Conservation (phyloP, 2,797 vertebrate species). For the Novumbra hubbsi region DNA sequence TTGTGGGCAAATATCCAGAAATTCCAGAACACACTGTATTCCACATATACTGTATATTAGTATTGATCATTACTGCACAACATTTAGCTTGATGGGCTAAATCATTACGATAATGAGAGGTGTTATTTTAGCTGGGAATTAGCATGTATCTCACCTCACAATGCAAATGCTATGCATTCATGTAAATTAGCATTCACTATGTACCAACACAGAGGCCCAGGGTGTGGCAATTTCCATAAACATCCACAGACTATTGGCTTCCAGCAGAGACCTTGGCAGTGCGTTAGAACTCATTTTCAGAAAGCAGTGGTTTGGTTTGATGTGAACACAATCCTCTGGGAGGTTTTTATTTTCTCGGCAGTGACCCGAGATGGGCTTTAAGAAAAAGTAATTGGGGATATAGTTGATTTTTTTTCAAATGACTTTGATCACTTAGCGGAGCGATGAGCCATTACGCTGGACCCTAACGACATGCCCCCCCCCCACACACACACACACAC, state of each 20-base stretch:
- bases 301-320: slow-evolving; percentile 15
- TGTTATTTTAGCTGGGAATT: slow-evolving; percentile 38
- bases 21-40: slow-evolving; percentile 38
- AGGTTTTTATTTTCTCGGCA: neutral
- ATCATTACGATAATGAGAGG: slow-evolving; percentile 19
- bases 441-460: slow-evolving; percentile 26
- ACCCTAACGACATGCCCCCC: slow-evolving; percentile 44
- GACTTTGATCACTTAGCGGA: slow-evolving; percentile 49
- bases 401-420: slow-evolving; percentile 22
- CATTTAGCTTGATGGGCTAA: slow-evolving; percentile 46
- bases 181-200: slow-evolving; percentile 1
- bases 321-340: slow-evolving; percentile 7
- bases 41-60: slow-evolving; percentile 35
- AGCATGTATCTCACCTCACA: slow-evolving; percentile 38
- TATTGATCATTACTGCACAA: slow-evolving; percentile 46
- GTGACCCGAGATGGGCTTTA: slow-evolving; percentile 15
- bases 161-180: slow-evolving; percentile 8
- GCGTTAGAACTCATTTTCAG: slow-evolving; percentile 15
- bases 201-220: slow-evolving; percentile 9
- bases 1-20: slow-evolving; percentile 42
- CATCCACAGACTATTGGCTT: neutral
- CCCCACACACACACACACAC: neutral
- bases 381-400: slow-evolving; percentile 22
- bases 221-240: neutral
- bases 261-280: slow-evolving; percentile 10